These are phyloP conservation scores for Philonicus albiceps DNA, from an alignment of 2,888 invertebrate genomes.

Conservation along the genomic window DNA sequence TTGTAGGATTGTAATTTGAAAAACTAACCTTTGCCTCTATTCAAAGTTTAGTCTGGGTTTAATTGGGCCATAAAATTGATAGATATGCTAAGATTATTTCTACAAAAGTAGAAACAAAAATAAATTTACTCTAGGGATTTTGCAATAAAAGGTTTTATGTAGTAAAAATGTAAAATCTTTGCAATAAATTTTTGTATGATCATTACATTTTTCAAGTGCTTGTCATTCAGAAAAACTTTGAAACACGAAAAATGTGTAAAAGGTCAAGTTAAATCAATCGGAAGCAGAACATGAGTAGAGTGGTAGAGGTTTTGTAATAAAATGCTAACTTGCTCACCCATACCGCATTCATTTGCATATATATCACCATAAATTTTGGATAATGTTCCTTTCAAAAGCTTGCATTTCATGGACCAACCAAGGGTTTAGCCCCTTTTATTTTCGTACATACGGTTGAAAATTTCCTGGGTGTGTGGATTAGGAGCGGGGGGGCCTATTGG, in stretches of 20 bases:
- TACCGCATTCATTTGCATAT: background rate
- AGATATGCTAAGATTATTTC: background rate
- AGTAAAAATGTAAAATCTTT: background rate
- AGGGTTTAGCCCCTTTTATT: background rate
- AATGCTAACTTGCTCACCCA: background rate
- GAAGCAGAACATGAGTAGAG: background rate
- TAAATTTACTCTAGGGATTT: background rate
- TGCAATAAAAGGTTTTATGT: background rate
- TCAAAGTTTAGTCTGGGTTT: too few relatives aligned
- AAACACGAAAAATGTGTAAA: background rate
- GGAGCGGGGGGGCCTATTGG: background rate
- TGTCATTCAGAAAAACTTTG: background rate
- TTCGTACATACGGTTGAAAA: background rate
- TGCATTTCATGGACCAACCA: background rate
- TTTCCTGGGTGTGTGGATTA: background rate
- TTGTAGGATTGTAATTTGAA: too few relatives aligned
- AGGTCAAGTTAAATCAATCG: background rate
- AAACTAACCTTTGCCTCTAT: too few relatives aligned
- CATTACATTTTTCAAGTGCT: background rate
- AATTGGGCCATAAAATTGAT: background rate
- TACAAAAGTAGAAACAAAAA: background rate
- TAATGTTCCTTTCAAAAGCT: background rate
- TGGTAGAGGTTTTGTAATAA: background rate
- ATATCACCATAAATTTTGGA: background rate
- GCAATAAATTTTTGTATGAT: background rate